phyloP scores from a whole-genome alignment of 2,888 invertebrate species.

The Bombylius discolor region DNA sequence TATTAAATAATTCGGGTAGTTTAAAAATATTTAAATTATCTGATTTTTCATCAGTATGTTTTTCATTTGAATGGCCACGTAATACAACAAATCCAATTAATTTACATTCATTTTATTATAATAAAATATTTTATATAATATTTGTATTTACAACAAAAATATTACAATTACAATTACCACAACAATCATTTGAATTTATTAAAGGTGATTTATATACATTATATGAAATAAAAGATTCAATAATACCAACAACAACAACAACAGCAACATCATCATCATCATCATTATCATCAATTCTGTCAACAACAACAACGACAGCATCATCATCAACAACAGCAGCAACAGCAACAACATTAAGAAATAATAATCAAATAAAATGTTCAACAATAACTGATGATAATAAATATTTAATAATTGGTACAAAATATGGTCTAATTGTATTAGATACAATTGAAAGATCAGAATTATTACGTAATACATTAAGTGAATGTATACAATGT shows the following conservation, averaged over 20 bases:
- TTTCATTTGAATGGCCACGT: constrained; percentile 18
- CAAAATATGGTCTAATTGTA: constrained; percentile 28
- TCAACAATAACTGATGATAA: constrained; percentile 25
- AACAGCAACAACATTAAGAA: constrained; percentile 14
- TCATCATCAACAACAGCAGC: neutral
- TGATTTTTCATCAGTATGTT: constrained; percentile 17
- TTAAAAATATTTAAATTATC: constrained; percentile 22
- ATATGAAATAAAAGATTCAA: constrained; percentile 14
- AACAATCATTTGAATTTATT: constrained; percentile 13
- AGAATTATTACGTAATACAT: constrained; percentile 27
- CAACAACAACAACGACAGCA: too few relatives aligned
- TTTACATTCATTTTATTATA: constrained; percentile 5
- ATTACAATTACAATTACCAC: constrained; percentile 18
- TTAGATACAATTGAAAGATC: constrained; percentile 21
- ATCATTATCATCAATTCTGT: too few relatives aligned
- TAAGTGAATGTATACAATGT: constrained; percentile 28
- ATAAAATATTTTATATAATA: constrained; percentile 10
- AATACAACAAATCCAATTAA: constrained; percentile 13
- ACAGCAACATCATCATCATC: too few relatives aligned
- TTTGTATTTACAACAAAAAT: constrained; percentile 21
- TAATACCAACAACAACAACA: constrained; percentile 17
- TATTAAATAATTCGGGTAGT: constrained; percentile 20
- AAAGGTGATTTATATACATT: constrained; percentile 16
- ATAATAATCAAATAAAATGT: constrained; percentile 16
- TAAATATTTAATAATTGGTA: constrained; percentile 29